Base-by-base conservation (phyloP, 1,140 invertebrate species). In the Drosophila willistoni region DNA sequence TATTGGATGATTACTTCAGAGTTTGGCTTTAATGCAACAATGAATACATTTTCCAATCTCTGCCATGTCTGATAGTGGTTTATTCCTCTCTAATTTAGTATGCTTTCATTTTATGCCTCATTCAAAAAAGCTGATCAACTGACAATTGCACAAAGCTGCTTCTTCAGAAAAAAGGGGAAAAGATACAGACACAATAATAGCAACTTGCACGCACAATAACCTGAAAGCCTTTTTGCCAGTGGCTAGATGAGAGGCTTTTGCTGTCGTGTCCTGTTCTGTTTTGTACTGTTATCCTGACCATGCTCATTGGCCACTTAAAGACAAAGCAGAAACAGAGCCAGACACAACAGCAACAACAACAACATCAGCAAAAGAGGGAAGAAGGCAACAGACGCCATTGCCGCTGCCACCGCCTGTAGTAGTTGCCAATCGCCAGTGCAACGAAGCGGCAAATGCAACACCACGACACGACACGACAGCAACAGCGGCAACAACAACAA, bases 391-490 rank as follows among this genome's bases (percentile, higher is more conserved):
- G 39, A 17, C 0, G 34, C 22, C 22, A 55, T 44, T 34, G 33
- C 39, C 22, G 71, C 33, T 51, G 66, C 67, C 60, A 56, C 44
- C 55, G 73, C 64, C 67, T 66, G 70, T 67, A 39, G 36, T 39
- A 71, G 79, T 84, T 85, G 68, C 78, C 81, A 84, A 86, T 87
- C 79, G 80, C 60, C 76, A 62, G 76, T 82, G 83, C 83, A 87
- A 76, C 83, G 76, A 83, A 79, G 81, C 81, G 79, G 81, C 65
- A 85, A 85, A 85, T 85, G 81, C 78, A 85, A 85, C 81, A 85
- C 74, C 78, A 80, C 77, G 81, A 85, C 82, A 81, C 81, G 78
- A 81, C 81, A 84, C 77, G 77, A 81, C 67, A 77, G 55, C 59
- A 67, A 47, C 65, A 73, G 7, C 55, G 56, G 7, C 39, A 61